Conservation (phyloP, 2,797 vertebrate species). For the Cyclura pinguis region DNA sequence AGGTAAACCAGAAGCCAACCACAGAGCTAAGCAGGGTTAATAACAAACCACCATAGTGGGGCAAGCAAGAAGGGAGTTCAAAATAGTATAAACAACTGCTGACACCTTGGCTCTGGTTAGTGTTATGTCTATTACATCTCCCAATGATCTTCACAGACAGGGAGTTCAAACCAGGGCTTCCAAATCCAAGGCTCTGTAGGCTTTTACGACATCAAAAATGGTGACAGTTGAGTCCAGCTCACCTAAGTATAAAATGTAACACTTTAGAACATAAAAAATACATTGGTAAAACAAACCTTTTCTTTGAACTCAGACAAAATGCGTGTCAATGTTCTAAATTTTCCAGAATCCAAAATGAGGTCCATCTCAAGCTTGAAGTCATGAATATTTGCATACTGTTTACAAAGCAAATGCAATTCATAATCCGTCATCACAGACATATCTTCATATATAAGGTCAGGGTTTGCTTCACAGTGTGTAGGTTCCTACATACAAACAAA, state of each 20-base stretch:
- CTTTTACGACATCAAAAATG: not conserved
- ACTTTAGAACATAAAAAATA: not conserved
- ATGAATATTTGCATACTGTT: conserved; percentile 87
- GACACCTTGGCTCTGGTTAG: not conserved
- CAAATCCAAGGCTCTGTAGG: not conserved
- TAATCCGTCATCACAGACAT: conserved; percentile 99
- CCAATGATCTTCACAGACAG: not conserved
- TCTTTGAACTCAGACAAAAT: conserved; percentile 88
- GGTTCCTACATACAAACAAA: conserved; percentile 86
- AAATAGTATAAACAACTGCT: not conserved
- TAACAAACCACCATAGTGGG: not conserved
- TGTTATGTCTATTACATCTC: not conserved
- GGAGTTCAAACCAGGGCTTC: not conserved
- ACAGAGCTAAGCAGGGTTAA: not conserved
- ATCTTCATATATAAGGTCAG: conserved; percentile 94
- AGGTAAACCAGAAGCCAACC: not conserved
- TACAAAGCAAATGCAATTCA: conserved; percentile 93
- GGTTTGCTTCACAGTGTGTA: conserved; percentile 91
- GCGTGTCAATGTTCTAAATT: conserved; percentile 86
- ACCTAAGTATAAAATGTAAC: not conserved
- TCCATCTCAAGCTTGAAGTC: conserved; percentile 87
- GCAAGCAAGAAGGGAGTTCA: not conserved
- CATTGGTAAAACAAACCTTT: conserved; percentile 77
- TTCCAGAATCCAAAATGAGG: conserved; percentile 93
- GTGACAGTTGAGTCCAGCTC: not conserved